Conservation (phyloP, 2,113 vertebrate species). For the Istiophorus platypterus region DNA sequence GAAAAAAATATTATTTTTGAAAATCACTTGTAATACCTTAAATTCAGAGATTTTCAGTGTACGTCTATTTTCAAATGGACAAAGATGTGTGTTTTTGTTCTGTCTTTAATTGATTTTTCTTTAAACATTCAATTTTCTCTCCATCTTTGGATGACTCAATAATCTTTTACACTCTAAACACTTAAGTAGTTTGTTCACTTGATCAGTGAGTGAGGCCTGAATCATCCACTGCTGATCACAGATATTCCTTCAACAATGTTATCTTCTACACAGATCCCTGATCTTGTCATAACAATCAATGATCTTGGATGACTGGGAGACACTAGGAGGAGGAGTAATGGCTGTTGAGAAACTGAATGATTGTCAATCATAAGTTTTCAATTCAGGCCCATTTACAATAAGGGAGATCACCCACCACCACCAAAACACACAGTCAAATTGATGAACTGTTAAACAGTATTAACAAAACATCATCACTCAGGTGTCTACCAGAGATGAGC, state of each 20-base stretch:
- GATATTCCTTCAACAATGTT: neutral
- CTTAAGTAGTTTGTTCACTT: constrained; percentile 6
- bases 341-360: neutral
- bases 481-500: too few species aligned
- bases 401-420: too few species aligned
- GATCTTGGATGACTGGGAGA: neutral
- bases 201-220: neutral
- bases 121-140: constrained; percentile 9
- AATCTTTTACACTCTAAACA: neutral
- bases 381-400: too few species aligned
- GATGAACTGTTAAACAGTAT: too few species aligned
- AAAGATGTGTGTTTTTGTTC: neutral
- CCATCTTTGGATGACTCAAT: neutral
- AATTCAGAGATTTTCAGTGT: neutral
- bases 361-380: too few species aligned
- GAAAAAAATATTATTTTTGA: too few species aligned
- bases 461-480: too few species aligned
- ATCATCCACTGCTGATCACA: neutral
- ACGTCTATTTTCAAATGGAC: neutral
- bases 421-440: too few species aligned
- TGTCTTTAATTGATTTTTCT: constrained; percentile 4
- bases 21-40: too few species aligned
- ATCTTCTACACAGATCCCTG: neutral
- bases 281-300: constrained; percentile 18
- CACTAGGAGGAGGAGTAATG: constrained; percentile 5